phyloP scores from a whole-genome alignment of 92 coral and sea anemone species.

The Porites rus region DNA sequence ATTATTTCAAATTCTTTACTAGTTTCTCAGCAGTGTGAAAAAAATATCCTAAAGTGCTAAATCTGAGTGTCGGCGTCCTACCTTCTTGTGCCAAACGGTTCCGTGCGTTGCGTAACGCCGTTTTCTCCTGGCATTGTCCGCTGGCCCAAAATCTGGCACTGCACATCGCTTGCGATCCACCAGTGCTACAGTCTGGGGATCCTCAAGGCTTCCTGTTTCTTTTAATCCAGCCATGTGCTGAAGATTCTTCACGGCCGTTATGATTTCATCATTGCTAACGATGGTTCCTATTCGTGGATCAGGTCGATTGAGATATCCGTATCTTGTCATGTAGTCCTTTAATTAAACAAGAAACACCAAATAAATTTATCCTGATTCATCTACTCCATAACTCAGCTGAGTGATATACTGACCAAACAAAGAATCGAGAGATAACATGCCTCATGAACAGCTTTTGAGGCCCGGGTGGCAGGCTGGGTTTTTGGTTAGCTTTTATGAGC shows the following conservation, averaged over 20 bases:
- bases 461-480: too few relatives aligned
- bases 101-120: slow-evolving; percentile 79
- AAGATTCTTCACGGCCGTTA: slow-evolving; percentile 62
- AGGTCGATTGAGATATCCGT: slow-evolving; percentile 67
- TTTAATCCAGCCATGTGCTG: slow-evolving; percentile 63
- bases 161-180: slow-evolving; percentile 71
- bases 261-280: slow-evolving; percentile 53
- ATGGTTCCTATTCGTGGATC: slow-evolving; percentile 68
- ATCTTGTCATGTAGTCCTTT: slow-evolving; percentile 67
- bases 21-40: too few relatives aligned
- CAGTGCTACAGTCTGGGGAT: slow-evolving; percentile 64
- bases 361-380: not conserved
- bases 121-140: slow-evolving; percentile 72
- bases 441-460: too few relatives aligned
- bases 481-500: too few relatives aligned
- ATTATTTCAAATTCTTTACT: too few relatives aligned
- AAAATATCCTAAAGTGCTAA: too few relatives aligned
- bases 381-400: too few relatives aligned
- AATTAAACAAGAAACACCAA: not conserved
- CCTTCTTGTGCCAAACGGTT: slow-evolving; percentile 78
- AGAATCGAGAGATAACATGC: too few relatives aligned
- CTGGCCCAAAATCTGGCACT: slow-evolving; percentile 76
- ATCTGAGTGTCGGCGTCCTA: not conserved
- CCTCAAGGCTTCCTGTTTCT: slow-evolving; percentile 68
- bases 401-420: too few relatives aligned